Evolutionary conservation across 2,888 invertebrate species (phyloP).

Genomic region (Drosophila anomalata): DNA sequence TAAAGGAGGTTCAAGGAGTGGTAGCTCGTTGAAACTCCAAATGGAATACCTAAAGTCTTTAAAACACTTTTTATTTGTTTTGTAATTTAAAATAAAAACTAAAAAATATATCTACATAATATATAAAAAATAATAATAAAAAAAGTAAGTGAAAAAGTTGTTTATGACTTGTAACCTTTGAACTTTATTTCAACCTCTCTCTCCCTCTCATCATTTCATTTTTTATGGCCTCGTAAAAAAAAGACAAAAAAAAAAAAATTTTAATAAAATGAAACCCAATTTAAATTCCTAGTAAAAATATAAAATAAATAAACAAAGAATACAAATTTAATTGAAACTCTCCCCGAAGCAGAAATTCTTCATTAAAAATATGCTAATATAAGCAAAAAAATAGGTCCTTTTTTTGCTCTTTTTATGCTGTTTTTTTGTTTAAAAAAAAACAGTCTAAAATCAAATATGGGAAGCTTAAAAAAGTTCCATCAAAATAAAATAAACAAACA

Average conservation of each 20-base stretch:
- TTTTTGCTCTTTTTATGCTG: not conserved
- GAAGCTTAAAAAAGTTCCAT: not conserved
- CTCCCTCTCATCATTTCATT: not conserved
- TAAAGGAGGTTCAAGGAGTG: slow-evolving; percentile 1
- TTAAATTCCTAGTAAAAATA: slow-evolving; percentile 11
- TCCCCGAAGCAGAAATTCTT: not conserved
- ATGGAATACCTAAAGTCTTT: slow-evolving; percentile 51
- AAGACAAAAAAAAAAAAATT: not conserved
- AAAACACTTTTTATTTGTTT: slow-evolving; percentile 41
- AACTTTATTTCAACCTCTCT: slow-evolving; percentile 1
- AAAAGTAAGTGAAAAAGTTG: slow-evolving; percentile 30
- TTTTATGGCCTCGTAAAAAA: slow-evolving; percentile 22
- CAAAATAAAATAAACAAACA: not conserved
- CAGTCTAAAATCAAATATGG: no score
- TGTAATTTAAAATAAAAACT: slow-evolving; percentile 14
- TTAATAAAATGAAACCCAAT: slow-evolving; percentile 9
- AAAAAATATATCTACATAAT: slow-evolving; percentile 9
- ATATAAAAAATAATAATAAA: not conserved
- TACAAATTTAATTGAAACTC: not conserved
- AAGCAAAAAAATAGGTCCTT: not conserved
- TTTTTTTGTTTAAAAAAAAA: no score
- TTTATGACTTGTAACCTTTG: slow-evolving; percentile 22
- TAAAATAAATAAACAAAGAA: slow-evolving; percentile 2
- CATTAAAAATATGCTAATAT: not conserved
- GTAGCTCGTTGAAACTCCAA: slow-evolving; percentile 20